Evolutionary conservation across 2,797 vertebrate genomes (phyloP).

Genomic region (Tachyglossus aculeatus): DNA sequence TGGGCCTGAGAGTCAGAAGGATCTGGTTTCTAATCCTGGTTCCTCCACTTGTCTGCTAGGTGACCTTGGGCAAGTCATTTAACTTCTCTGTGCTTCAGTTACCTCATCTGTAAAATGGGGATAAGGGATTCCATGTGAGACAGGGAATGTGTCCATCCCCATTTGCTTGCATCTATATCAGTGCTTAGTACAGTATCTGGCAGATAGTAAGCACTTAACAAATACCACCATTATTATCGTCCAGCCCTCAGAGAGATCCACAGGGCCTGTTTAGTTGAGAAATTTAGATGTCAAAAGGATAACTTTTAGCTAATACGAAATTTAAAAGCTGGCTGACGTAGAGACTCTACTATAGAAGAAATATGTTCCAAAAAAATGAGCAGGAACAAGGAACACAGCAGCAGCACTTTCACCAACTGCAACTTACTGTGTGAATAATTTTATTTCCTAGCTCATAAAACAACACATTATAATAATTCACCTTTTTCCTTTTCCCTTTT

Average conservation of each 20-base stretch:
- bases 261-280: not conserved
- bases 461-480: slow-evolving; percentile 18
- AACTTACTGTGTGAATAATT: not conserved
- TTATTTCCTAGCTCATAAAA: slow-evolving; percentile 13
- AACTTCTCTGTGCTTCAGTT: too few relatives aligned
- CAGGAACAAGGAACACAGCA: not conserved
- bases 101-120: too few relatives aligned
- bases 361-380: too few relatives aligned
- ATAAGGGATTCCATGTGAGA: too few relatives aligned
- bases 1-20: too few relatives aligned
- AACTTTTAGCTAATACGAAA: not conserved
- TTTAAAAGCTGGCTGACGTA: not conserved
- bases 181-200: too few relatives aligned
- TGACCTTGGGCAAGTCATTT: too few relatives aligned
- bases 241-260: too few relatives aligned
- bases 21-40: too few relatives aligned
- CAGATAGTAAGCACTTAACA: not conserved
- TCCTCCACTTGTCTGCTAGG: too few relatives aligned
- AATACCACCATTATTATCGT: not conserved
- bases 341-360: not conserved
- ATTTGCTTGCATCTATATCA: too few relatives aligned
- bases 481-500: slow-evolving; percentile 19
- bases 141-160: too few relatives aligned
- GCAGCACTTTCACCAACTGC: not conserved
- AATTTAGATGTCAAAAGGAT: not conserved